These are phyloP conservation scores for Porphyrio hochstetteri DNA, from an alignment of 2,113 vertebrate genomes.

Conservation along the genomic window DNA sequence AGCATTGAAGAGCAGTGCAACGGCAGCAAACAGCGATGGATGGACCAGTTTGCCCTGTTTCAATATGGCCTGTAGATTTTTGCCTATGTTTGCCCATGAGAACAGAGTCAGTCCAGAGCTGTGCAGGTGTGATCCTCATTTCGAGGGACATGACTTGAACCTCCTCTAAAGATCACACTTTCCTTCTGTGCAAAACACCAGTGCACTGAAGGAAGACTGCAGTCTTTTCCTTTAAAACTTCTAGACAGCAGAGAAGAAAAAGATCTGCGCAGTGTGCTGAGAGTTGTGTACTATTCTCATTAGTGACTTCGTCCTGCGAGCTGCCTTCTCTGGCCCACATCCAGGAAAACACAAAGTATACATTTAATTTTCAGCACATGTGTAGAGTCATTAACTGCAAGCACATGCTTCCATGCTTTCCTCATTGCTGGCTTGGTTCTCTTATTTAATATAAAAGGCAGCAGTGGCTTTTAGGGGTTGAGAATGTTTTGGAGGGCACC, in stretches of 20 bases:
- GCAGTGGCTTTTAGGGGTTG: neutral
- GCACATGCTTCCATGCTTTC: neutral
- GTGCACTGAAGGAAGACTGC: neutral
- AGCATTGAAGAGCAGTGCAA: neutral
- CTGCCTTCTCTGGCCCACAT: neutral
- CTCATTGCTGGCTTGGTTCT: neutral
- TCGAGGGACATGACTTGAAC: neutral
- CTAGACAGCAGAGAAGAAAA: neutral
- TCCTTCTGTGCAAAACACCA: neutral
- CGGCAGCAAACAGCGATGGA: neutral
- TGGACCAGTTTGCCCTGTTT: neutral
- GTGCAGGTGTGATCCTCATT: neutral
- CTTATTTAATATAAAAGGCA: neutral
- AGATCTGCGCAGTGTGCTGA: neutral
- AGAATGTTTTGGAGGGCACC: neutral
- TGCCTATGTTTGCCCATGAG: neutral
- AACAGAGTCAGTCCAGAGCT: neutral
- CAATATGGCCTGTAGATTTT: neutral
- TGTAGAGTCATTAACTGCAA: constrained; percentile 1
- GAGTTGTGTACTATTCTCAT: neutral
- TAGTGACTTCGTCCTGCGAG: neutral
- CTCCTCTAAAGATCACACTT: neutral
- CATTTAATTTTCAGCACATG: constrained; percentile 50
- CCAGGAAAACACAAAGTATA: constrained; percentile 33
- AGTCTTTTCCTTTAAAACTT: neutral